phyloP scores from a whole-genome alignment of 2,113 vertebrate species.

The Psilopogon haemacephalus region DNA sequence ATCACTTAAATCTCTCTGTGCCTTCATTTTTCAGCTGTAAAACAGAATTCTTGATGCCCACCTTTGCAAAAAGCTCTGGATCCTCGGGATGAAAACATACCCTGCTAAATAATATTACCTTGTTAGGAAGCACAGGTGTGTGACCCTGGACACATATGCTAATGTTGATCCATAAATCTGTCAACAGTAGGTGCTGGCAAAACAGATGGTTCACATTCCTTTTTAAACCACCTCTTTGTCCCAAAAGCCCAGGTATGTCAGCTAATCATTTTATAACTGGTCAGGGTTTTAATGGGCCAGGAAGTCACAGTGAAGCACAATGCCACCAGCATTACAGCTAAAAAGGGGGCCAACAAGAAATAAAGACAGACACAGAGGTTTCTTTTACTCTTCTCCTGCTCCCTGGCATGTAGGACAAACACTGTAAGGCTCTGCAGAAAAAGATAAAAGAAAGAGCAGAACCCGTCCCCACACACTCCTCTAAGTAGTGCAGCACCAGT shows the following conservation, averaged over 20 bases:
- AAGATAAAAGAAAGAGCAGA: conserved; percentile 25
- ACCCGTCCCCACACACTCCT: not conserved
- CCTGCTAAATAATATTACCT: conserved; percentile 31
- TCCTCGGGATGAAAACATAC: conserved; percentile 2
- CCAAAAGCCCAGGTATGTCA: conserved; percentile 62
- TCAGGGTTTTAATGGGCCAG: conserved; percentile 13
- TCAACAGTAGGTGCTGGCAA: conserved; percentile 66
- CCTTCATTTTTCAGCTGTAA: conserved; percentile 45
- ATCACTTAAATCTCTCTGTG: conserved; percentile 47
- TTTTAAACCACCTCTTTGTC: conserved; percentile 43
- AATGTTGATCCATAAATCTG: conserved; percentile 65
- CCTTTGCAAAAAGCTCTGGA: conserved; percentile 33
- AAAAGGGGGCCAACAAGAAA: not conserved
- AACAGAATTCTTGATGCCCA: conserved; percentile 28
- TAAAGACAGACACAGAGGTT: not conserved
- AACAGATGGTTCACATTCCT: conserved; percentile 71
- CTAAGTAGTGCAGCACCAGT: not conserved
- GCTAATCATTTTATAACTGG: conserved; percentile 43
- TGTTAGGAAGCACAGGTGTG: conserved; percentile 67
- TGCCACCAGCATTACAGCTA: not conserved
- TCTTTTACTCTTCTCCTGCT: not conserved
- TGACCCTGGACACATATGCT: conserved; percentile 51
- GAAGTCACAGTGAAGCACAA: conserved; percentile 36
- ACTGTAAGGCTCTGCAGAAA: not conserved
- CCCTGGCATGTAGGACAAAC: not conserved